Percentiles rank a stretch among this genome's conserved stretches.
Evolutionary conservation across 2,797 vertebrate species (phyloP).

Genomic region (Mormyrops attenuatus): DNA sequence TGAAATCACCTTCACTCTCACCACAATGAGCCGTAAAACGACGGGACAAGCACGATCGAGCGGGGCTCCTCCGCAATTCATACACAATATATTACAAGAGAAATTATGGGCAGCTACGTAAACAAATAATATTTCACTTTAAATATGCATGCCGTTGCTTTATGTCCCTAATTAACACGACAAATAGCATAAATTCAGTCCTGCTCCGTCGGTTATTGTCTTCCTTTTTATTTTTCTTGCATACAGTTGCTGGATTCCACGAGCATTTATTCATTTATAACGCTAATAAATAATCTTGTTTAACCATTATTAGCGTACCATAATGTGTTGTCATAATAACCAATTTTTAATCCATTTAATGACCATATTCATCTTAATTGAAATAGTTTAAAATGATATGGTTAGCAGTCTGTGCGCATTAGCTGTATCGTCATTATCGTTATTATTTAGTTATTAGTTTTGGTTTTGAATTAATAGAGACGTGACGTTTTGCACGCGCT

Average conservation of each 20-base stretch:
- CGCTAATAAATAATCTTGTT: conserved; percentile 11
- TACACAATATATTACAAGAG: conserved; percentile 32
- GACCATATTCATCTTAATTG: background rate
- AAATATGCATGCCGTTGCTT: conserved; percentile 15
- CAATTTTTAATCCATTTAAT: conserved; percentile 1
- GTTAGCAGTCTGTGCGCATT: background rate
- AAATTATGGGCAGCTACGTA: conserved; percentile 29
- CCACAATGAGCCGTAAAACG: conserved; percentile 37
- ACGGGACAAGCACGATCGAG: conserved; percentile 32
- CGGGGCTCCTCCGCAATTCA: conserved; percentile 40
- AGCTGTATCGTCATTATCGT: conserved; percentile 1
- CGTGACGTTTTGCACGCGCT: background rate
- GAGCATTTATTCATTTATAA: background rate
- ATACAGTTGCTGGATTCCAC: background rate
- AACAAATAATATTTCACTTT: conserved; percentile 23
- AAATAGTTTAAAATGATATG: background rate
- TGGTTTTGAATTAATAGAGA: background rate
- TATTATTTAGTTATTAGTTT: conserved; percentile 11
- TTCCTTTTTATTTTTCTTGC: background rate
- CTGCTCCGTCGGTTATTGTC: background rate
- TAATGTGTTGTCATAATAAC: conserved; percentile 8
- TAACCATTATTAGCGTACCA: conserved; percentile 13
- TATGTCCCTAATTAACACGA: conserved; percentile 18
- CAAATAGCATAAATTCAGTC: conserved; percentile 21
- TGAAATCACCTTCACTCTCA: conserved; percentile 53